Evolutionary conservation across 2,797 vertebrate species (phyloP), one percentile per base, ranked within the genome.

Genomic region (Mormyrus hasselquistii): DNA sequence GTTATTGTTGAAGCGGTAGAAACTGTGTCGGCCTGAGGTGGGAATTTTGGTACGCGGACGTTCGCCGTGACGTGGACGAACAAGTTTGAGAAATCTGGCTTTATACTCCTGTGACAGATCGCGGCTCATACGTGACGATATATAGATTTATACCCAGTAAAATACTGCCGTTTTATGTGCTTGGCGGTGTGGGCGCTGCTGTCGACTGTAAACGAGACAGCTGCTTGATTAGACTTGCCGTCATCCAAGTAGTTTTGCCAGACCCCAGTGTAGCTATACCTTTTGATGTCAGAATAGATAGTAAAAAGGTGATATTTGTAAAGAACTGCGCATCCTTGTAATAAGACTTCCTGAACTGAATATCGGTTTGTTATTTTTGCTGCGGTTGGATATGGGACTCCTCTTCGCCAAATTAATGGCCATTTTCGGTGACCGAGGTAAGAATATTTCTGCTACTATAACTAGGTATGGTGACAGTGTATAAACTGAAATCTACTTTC

Each of bases 371-470:
- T 83, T 55, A 16, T 53, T 86, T 86, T 52, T 16, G 4, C 47
- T 86, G 10, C 84, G 57, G 10, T 38, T 19, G n/a, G 88, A 89
- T 88, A 96, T 97, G 96, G 96, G 96, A 0, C 93, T 95, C 16
- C 90, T 97, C 41, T 94, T 96, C 86, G 93, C 95, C 34, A 96
- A 96, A 92, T 93, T 97, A 92, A 93, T 97, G 96, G 92, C 95
- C 57, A 94, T 96, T 88, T 96, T 97, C 89, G 95, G 96, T 0
- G 94, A 96, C 91, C 93, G 76, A 94, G 96, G 96, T 97, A 91
- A 93, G 91, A 6, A 50, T 52, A 29, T 52, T 25, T 47, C 25
- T 14, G 47, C 2, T 41, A 12, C 69, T 19, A 19, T 76, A 76
- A 76, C 34, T 6, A 34, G 10, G 47, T 34, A 85, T 22, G 12